A percentile compares a stretch with the other conserved stretches of the same genome.
phyloP scores from a whole-genome alignment of 2,113 vertebrate genomes.

The Daboia siamensis region DNA sequence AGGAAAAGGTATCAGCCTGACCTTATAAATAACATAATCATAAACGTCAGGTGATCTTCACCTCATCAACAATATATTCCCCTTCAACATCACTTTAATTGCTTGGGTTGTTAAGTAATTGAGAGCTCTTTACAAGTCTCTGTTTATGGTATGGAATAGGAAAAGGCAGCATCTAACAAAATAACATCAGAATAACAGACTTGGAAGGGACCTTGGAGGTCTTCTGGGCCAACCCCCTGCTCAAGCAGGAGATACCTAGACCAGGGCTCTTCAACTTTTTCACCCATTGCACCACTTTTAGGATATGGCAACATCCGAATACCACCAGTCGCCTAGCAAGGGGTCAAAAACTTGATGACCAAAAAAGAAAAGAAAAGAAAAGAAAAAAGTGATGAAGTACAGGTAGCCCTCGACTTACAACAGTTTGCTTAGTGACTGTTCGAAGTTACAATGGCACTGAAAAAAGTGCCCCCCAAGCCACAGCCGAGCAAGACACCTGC shows the following conservation, averaged over 20 bases:
- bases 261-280: not conserved
- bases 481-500: too few species aligned
- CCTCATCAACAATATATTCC: constrained; percentile 29
- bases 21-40: constrained; percentile 40
- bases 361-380: too few species aligned
- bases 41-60: constrained; percentile 37
- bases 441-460: too few species aligned
- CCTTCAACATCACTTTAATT: not conserved
- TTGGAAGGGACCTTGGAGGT: not conserved
- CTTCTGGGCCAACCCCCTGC: not conserved
- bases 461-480: too few species aligned
- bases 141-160: not conserved
- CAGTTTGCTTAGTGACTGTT: too few species aligned
- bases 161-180: not conserved
- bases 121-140: constrained; percentile 7
- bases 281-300: too few species aligned
- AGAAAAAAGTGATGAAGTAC: too few species aligned
- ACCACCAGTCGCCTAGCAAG: too few species aligned
- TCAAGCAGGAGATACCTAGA: not conserved
- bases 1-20: constrained; percentile 42
- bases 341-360: too few species aligned
- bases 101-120: constrained; percentile 17
- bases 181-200: not conserved
- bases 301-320: too few species aligned
- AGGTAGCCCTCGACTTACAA: too few species aligned